Evolutionary conservation across 2,113 vertebrate species (phyloP), one percentile per base, ranked within the genome.

Genomic region (Ctenodactylus gundi): DNA sequence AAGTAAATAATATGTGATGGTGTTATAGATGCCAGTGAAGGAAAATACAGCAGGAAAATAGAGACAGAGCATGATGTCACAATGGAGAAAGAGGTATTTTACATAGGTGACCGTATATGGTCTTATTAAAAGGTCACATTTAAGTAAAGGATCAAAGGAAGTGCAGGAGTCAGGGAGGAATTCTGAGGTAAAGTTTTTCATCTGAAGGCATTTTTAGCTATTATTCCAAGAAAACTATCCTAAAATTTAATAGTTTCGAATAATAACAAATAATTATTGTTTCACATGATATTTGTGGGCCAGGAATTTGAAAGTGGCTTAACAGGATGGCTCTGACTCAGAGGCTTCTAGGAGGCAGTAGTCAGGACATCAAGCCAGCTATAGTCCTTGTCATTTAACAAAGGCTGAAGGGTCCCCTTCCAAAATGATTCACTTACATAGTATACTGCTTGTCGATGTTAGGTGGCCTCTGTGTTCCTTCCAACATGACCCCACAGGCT

Each of bases 281-380:
- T 41, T 84, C 31, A 67, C 15, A 58, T 11, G 21, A 18, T 88
- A 80, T 93, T 55, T 88, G 27, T 57, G 72, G 57, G 44, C 46
- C 21, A 36, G 41, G 58, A 73, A 55, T 88, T 76, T 57, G 51
- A 57, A 90, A 88, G 84, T 85, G 80, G 75, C 65, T 78, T 94
- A 64, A 80, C 81, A 65, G 25, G 29, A n/a, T 88, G 51, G 29
- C 20, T 88, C 31, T 80, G 72, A 27, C 51, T 72, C 17, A 4
- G 31, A n/a, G 13, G 65, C 49, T 76, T 53, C 41, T n/a, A 57
- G 57, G 41, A 58, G 36, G 7, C 65, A 34, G 13, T 10, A 27
- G 31, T 77, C n/a, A 64, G 62, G 27, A 62, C 57, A n/a, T n/a
- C n/a, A n/a, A n/a, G 25, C 62, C 11, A 85, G 17, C 64, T 21